phyloP scores from a whole-genome alignment of 2,888 invertebrate genomes.

The Melanargia galathea region DNA sequence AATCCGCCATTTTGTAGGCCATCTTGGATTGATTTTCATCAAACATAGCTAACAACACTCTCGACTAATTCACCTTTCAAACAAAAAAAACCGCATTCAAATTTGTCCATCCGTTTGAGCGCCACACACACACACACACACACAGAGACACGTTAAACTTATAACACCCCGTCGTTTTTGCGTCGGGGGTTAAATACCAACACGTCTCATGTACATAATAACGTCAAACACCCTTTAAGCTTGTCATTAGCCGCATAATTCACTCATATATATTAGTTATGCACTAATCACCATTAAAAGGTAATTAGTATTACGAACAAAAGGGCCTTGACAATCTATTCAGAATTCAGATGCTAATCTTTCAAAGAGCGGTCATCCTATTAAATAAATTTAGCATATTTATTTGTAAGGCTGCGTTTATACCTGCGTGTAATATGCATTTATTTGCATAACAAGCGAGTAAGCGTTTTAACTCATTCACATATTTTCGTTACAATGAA shows the following conservation, averaged over 20 bases:
- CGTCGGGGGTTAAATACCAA: too few species aligned
- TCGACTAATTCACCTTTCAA: too few species aligned
- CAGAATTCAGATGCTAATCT: slow-evolving; percentile 34
- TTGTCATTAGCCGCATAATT: neutral
- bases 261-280: neutral
- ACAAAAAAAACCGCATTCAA: too few species aligned
- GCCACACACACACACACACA: too few species aligned
- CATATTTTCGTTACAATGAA: slow-evolving; percentile 43
- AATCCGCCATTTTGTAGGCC: too few species aligned
- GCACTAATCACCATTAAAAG: neutral
- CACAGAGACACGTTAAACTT: too few species aligned
- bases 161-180: too few species aligned
- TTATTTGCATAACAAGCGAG: slow-evolving; percentile 51
- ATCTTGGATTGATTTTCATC: too few species aligned
- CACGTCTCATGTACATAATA: neutral
- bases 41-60: too few species aligned
- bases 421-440: slow-evolving; percentile 44
- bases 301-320: neutral
- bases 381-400: slow-evolving; percentile 33
- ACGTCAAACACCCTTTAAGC: neutral
- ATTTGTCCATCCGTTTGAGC: too few species aligned
- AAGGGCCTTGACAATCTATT: slow-evolving; percentile 25
- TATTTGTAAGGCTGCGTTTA: slow-evolving; percentile 41
- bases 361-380: slow-evolving; percentile 21
- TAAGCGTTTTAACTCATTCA: slow-evolving; percentile 43